A percentile compares a stretch with the other conserved stretches of the same genome.
Conservation (phyloP, 2,888 invertebrate genomes). For the Ectropis crepuscularia region DNA sequence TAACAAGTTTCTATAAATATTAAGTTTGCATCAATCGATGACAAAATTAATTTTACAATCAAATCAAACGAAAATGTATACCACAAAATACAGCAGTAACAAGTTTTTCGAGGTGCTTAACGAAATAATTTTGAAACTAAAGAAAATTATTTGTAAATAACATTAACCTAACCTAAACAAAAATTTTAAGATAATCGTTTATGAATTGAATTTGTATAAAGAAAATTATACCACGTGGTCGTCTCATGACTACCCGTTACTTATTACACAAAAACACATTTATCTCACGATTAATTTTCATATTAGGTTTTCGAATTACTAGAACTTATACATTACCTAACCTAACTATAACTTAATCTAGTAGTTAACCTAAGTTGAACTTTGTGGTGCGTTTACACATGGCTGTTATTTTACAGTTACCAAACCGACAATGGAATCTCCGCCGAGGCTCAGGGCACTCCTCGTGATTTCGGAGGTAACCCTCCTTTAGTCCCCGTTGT, state of each 20-base stretch:
- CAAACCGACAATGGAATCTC: conserved; percentile 87
- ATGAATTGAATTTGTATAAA: too few relatives aligned
- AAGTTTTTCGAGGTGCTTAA: conserved; percentile 2
- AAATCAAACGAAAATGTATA: conserved; percentile 25
- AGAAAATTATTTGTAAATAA: too few relatives aligned
- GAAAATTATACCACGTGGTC: too few relatives aligned
- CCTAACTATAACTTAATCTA: neutral
- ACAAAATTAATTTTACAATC: conserved; percentile 33
- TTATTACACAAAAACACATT: too few relatives aligned
- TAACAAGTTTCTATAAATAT: conserved; percentile 36
- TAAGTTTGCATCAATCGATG: conserved; percentile 38
- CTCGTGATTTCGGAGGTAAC: conserved; percentile 79
- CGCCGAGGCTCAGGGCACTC: conserved; percentile 83
- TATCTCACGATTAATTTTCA: too few relatives aligned
- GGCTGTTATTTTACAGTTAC: conserved; percentile 63
- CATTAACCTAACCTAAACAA: too few relatives aligned
- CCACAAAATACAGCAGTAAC: neutral
- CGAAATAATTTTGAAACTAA: neutral
- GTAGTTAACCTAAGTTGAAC: too few relatives aligned
- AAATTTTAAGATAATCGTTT: too few relatives aligned
- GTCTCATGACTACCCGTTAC: too few relatives aligned
- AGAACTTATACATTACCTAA: neutral
- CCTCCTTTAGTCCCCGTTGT: conserved; percentile 67
- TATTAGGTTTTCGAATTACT: too few relatives aligned
- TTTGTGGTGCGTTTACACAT: neutral